Evolutionary conservation across 2,113 vertebrate genomes (phyloP).

Genomic region (Elaphurus davidianus): DNA sequence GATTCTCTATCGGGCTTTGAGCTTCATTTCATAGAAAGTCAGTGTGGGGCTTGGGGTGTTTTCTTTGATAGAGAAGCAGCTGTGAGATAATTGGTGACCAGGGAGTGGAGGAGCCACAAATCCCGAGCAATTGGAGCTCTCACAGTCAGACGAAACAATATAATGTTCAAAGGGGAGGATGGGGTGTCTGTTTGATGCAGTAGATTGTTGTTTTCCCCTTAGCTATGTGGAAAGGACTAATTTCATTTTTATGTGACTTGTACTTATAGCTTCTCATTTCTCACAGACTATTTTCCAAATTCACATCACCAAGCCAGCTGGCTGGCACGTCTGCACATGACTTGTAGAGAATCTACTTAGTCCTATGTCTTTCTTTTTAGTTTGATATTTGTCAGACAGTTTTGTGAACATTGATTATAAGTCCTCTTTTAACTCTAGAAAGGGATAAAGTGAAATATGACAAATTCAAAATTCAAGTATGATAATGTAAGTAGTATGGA

Average conservation of each 20-base stretch:
- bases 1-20: neutral
- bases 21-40: slow-evolving; percentile 21
- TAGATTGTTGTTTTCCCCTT: neutral
- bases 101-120: neutral
- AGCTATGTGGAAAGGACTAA: slow-evolving; percentile 48
- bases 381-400: neutral
- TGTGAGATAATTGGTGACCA: slow-evolving; percentile 15
- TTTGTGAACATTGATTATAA: neutral
- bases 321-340: neutral
- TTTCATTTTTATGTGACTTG: slow-evolving; percentile 50
- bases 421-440: slow-evolving; percentile 9
- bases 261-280: neutral
- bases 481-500: neutral
- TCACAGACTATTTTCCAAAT: slow-evolving; percentile 7
- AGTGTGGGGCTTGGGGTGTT: neutral
- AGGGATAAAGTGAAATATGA: neutral
- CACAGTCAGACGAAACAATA: neutral
- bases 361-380: neutral
- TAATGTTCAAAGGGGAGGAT: neutral
- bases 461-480: neutral
- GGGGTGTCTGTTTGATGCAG: neutral
- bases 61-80: slow-evolving; percentile 20
- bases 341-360: neutral
- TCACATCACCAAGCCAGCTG: neutral
- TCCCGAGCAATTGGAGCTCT: neutral